These are phyloP conservation scores for sheep (Ovis aries) DNA, from an alignment of 2,113 vertebrate genomes.

Conservation along the genomic window DNA sequence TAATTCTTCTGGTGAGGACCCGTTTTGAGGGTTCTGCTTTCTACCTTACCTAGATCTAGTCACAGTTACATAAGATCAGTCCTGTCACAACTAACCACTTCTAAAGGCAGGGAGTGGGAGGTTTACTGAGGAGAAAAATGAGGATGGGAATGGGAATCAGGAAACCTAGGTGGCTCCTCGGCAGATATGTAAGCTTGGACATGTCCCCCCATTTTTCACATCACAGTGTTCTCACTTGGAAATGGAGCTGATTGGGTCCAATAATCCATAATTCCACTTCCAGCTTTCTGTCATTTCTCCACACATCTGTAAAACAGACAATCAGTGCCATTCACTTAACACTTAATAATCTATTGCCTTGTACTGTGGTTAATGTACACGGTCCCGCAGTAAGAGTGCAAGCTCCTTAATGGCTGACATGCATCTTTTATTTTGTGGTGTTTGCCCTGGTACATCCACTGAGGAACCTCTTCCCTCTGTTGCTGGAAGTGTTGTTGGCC, in stretches of 20 bases:
- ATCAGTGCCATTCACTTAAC: background rate
- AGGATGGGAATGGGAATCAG: background rate
- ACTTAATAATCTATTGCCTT: background rate
- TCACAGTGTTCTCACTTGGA: background rate
- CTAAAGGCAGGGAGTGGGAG: background rate
- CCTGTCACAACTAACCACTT: background rate
- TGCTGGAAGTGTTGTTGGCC: background rate
- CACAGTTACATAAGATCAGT: background rate
- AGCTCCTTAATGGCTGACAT: background rate
- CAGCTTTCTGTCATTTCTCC: background rate
- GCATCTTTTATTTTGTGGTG: background rate
- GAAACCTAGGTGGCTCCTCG: background rate
- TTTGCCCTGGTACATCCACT: background rate
- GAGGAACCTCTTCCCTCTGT: background rate
- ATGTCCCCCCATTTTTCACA: background rate
- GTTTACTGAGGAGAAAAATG: background rate
- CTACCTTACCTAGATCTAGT: background rate
- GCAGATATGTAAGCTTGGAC: background rate
- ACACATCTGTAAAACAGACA: background rate
- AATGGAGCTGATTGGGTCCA: background rate
- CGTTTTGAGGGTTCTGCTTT: background rate
- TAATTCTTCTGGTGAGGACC: background rate
- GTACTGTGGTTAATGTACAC: background rate
- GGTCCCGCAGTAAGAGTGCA: too few species aligned
- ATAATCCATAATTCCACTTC: background rate